Base-by-base conservation (phyloP, 2,888 invertebrate genomes). In the Spisula solida region DNA sequence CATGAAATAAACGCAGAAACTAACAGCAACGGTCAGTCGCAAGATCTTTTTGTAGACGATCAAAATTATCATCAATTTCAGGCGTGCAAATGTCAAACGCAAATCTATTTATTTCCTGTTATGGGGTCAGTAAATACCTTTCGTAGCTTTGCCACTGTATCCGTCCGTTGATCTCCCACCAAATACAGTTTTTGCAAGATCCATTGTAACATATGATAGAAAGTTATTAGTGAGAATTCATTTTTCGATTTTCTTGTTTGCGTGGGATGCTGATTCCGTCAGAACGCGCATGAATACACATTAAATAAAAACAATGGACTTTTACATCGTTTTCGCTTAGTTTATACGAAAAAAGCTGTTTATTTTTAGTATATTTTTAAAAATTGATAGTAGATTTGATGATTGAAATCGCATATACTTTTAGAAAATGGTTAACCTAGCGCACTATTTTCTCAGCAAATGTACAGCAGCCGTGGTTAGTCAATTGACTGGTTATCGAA, bases 161-260 rank as follows among this genome's bases (percentile, higher is more conserved):
- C 99, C 99, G 94, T 98, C 98, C 96, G 98, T 98, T 96, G 98
- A 98, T 93, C 98, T 97, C 82, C 98, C 98, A 94, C 98, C 98
- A 97, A 99, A 99, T 92, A 99, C 97, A 80, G 98, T 98, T 97
- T 98, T 98, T 0, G 99, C 99, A 96, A 99, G 97, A 97, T 99
- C 99, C 99, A 99, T 99, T 81, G 55, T 88, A 12, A 79, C n/a
- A 31, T 34, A 56, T 34, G 31, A 81, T 81, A 66, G 6, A 29
- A 51, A 55, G 20, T 75, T 48, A 55, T 83, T 83, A 47, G 80
- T 86, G 47, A 51, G 34, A 80, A 82, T 88, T 31, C 12, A 60
- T 82, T 75, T n/a, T 75, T 75, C 75, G 75, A 75, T 75, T 87
- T 88, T 87, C 79, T 78, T 87, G 86, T 82, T 87, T 87, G 87